Evolutionary conservation across 2,888 invertebrate species (phyloP).

Genomic region (Sicus ferrugineus): DNA sequence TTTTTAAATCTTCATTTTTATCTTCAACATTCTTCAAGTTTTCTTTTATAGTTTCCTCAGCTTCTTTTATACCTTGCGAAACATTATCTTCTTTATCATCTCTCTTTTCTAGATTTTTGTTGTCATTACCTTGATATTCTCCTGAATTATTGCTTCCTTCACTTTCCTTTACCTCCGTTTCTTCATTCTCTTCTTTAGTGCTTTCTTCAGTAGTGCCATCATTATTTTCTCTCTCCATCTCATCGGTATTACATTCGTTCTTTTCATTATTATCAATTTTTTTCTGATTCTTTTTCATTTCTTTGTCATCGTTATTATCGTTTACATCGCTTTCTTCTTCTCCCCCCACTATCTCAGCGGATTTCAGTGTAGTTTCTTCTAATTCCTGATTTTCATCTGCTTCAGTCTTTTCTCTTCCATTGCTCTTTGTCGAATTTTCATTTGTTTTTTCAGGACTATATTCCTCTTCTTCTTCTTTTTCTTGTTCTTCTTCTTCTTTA

Average conservation of each 20-base stretch:
- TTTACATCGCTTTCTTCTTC: neutral
- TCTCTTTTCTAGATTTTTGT: constrained; percentile 19
- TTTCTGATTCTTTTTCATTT: constrained; percentile 10
- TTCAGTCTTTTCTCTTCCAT: neutral
- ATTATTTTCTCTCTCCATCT: constrained; percentile 12
- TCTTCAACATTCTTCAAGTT: neutral
- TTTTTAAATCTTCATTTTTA: neutral
- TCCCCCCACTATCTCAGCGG: neutral
- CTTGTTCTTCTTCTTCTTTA: neutral
- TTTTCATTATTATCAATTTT: constrained; percentile 6
- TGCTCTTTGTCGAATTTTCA: neutral
- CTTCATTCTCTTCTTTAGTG: constrained; percentile 27
- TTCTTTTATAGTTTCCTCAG: neutral
- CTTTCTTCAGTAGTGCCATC: constrained; percentile 32
- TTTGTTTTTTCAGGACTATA: neutral
- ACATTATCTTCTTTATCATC: constrained; percentile 38
- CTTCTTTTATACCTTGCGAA: constrained; percentile 8
- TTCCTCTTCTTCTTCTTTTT: neutral
- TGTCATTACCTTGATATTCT: too few relatives aligned
- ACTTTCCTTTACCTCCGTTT: constrained; percentile 32
- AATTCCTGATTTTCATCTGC: neutral
- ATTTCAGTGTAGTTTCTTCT: neutral
- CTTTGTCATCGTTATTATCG: constrained; percentile 2
- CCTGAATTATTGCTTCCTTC: constrained; percentile 41
- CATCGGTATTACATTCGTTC: too few relatives aligned